Base-by-base conservation (phyloP, 2,888 invertebrate species). In the Drosophila monieri region DNA sequence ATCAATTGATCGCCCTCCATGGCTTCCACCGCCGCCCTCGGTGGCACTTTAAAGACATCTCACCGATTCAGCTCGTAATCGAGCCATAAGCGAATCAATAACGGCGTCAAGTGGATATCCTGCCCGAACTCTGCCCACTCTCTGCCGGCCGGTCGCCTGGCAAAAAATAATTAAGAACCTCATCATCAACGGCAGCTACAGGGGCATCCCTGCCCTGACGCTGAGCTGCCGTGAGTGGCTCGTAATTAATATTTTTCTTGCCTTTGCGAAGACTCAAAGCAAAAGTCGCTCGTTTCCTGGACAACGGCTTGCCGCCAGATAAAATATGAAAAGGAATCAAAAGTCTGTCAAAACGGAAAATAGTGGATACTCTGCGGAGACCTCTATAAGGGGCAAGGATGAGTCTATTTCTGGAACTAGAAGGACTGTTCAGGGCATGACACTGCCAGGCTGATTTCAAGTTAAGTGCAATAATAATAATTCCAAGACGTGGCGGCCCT, bases 161-260 rank as follows among this genome's bases (percentile, higher is more conserved):
- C 61, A 54, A 69, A 61, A 67, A 69, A 69, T 69, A 69, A 69
- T 69, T 69, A 69, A 59, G 69, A 69, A 44, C 47, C 58, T 66
- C 67, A 68, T 69, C 61, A 53, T 41, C 51, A 27, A 12, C 15
- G 44, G 41, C 65, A 53, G 21, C 4, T 35, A 27, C 37, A 47
- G 58, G 47, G 51, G 30, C 43, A 54, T 49, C 56, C 47, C 2
- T 25, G 46, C 35, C 44, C 67, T 14, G 39, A n/a, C 47, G 25
- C 41, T 27, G 56, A 62, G 59, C 54, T 65, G 9, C 64, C 55
- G 47, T 66, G 46, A 70, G 78, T 74, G 64, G 55, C 48, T 32
- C 76, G 76, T 80, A 80, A 80, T 85, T 80, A 85, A 80, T 84
- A 64, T 80, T 72, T 80, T 52, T 56, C 35, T 49, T 62, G 37